Conservation (phyloP, 1,140 invertebrate genomes). For the Macrosteles quadrilineatus region DNA sequence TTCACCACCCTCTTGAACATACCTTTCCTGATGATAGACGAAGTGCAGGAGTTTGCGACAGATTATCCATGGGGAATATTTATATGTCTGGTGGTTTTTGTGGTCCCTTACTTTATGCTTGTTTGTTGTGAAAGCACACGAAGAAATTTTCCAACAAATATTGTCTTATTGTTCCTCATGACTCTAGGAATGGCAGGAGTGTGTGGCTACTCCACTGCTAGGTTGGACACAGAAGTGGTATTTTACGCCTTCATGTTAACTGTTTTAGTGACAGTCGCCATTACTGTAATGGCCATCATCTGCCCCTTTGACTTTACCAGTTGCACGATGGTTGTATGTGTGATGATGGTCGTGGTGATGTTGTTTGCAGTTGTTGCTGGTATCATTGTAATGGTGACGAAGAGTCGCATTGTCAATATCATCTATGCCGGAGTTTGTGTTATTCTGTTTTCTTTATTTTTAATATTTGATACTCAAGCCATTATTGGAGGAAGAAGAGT, state of each 20-base stretch:
- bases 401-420: not conserved
- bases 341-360: not conserved
- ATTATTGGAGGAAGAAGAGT: conserved; percentile 66
- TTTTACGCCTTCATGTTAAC: conserved; percentile 9
- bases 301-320: conserved; percentile 19
- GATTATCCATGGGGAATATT: conserved; percentile 3
- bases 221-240: conserved; percentile 5
- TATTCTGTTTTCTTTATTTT: conserved; percentile 53
- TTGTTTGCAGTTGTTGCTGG: not conserved
- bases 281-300: not conserved
- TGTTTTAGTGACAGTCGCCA: not conserved
- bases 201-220: not conserved
- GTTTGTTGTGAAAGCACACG: conserved; percentile 26
- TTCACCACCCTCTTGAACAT: conserved; percentile 7
- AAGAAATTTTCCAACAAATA: conserved; percentile 23
- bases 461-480: conserved; percentile 68
- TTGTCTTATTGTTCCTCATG: conserved; percentile 19
- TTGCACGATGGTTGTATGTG: conserved; percentile 12
- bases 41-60: not conserved
- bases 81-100: not conserved
- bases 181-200: conserved; percentile 2
- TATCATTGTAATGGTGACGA: not conserved
- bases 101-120: conserved; percentile 6
- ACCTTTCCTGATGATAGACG: not conserved
- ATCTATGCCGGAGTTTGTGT: not conserved